Evolutionary conservation across 2,113 vertebrate species (phyloP).

Genomic region (Corythoichthys haematopterus): DNA sequence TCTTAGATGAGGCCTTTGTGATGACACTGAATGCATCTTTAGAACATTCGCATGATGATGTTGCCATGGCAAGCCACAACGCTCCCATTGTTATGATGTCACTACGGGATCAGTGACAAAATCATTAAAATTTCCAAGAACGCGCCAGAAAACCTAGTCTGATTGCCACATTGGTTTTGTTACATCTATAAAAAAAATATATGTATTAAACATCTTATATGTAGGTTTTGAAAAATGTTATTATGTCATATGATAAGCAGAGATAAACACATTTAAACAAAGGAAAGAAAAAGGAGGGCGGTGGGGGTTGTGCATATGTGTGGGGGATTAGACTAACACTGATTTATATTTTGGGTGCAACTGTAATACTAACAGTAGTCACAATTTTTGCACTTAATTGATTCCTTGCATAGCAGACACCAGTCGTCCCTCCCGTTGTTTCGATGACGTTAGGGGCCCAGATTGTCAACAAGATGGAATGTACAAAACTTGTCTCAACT

Average conservation of each 20-base stretch:
- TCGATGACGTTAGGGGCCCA: not conserved
- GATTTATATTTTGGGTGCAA: not conserved
- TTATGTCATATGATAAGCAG: not conserved
- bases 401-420: not conserved
- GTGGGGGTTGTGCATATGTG: not conserved
- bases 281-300: not conserved
- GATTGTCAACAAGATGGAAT: not conserved
- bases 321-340: not conserved
- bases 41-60: conserved; percentile 1
- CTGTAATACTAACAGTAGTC: not conserved
- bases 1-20: not conserved
- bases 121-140: not conserved
- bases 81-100: not conserved
- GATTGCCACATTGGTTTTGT: not conserved
- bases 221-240: not conserved
- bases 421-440: not conserved
- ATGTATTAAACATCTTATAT: not conserved
- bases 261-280: not conserved
- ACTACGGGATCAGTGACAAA: not conserved
- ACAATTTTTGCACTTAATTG: not conserved
- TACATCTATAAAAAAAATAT: not conserved
- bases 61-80: not conserved
- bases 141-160: not conserved
- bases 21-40: not conserved
- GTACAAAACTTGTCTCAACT: not conserved